Evolutionary conservation across 2,113 vertebrate species (phyloP).

Genomic region (Paratilapia polleni): DNA sequence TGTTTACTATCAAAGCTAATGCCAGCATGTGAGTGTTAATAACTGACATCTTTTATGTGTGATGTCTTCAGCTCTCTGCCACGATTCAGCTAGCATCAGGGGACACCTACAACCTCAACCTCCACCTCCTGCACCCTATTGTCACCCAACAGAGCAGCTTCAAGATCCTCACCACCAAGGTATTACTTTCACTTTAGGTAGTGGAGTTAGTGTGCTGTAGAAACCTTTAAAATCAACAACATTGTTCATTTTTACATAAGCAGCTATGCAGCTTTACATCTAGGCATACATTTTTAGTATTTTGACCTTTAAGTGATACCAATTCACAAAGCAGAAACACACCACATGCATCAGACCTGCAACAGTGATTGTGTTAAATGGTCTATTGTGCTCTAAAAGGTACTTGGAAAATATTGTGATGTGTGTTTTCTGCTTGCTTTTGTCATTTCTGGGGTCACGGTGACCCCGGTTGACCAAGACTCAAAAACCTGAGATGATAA

Average conservation of each 20-base stretch:
- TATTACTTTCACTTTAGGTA: conserved; percentile 43
- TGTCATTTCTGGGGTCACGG: neutral
- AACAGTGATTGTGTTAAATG: conserved; percentile 18
- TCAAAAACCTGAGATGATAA: neutral
- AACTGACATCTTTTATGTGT: conserved; percentile 16
- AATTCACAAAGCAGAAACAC: conserved; percentile 23
- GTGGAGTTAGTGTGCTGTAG: neutral
- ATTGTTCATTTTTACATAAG: neutral
- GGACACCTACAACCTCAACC: conserved; percentile 85
- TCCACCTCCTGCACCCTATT: conserved; percentile 88
- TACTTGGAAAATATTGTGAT: neutral
- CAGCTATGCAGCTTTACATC: neutral
- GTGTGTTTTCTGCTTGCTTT: neutral
- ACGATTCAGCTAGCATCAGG: conserved; percentile 86
- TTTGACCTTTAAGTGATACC: neutral
- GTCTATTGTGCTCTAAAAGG: conserved; percentile 12
- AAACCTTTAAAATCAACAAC: neutral
- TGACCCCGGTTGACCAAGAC: neutral
- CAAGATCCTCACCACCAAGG: conserved; percentile 95
- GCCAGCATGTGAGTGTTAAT: neutral
- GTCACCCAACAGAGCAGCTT: conserved; percentile 90
- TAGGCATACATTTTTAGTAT: neutral
- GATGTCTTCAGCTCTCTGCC: conserved; percentile 82
- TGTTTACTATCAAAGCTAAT: neutral
- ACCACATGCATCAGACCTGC: neutral